phyloP scores from a whole-genome alignment of 2,113 vertebrate species.

The Eulacestoma nigropectus region DNA sequence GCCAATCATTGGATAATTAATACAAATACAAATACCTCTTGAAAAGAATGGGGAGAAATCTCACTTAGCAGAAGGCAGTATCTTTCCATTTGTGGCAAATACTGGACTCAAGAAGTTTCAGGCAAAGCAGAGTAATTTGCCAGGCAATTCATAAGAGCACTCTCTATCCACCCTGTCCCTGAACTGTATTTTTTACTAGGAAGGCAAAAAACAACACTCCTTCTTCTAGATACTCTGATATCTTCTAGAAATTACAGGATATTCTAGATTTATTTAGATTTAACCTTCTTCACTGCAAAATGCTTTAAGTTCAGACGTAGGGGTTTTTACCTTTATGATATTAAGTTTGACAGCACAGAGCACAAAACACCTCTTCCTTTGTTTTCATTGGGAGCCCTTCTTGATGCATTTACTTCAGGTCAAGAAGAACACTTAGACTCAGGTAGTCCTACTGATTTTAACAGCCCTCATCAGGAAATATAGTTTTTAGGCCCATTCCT shows the following conservation, averaged over 20 bases:
- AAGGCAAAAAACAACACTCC: background rate
- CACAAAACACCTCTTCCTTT: background rate
- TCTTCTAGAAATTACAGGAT: background rate
- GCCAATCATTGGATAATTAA: background rate
- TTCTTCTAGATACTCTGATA: background rate
- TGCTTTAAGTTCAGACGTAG: background rate
- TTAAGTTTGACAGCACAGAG: background rate
- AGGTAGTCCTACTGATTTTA: background rate
- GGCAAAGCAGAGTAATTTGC: background rate
- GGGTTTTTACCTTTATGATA: background rate
- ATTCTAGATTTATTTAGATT: background rate
- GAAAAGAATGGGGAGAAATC: background rate
- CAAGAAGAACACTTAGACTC: background rate
- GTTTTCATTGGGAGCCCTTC: background rate
- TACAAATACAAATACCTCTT: background rate
- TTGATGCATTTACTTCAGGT: background rate
- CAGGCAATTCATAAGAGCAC: background rate
- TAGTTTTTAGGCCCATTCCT: background rate
- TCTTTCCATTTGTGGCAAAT: background rate
- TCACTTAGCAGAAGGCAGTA: background rate
- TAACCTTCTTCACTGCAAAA: background rate
- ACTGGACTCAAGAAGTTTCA: background rate
- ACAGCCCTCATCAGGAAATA: background rate
- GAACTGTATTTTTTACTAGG: background rate
- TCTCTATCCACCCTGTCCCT: background rate